Conservation (phyloP, 2,797 vertebrate species). For the Amphiprion clarkii region DNA sequence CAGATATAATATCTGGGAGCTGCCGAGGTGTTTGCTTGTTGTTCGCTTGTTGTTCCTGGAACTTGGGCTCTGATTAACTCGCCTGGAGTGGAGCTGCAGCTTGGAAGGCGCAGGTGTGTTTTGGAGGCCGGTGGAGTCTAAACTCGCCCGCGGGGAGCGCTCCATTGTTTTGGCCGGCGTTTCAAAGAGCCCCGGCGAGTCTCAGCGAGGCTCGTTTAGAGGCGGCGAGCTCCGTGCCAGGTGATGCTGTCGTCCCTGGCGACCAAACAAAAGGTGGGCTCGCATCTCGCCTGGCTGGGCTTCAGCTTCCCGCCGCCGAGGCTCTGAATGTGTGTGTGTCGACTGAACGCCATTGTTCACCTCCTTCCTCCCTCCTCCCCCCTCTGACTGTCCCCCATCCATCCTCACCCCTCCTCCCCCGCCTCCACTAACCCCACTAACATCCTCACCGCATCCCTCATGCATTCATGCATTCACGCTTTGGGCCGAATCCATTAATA, state of each 20-base stretch:
- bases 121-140: constrained; percentile 43
- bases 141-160: constrained; percentile 54
- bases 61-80: constrained; percentile 49
- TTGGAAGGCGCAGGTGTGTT: constrained; percentile 70
- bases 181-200: constrained; percentile 65
- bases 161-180: constrained; percentile 67
- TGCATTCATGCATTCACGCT: constrained; percentile 57
- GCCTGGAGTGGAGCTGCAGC: constrained; percentile 53
- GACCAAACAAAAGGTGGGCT: constrained; percentile 69
- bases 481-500: constrained; percentile 63
- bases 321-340: constrained; percentile 32
- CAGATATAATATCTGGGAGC: no score
- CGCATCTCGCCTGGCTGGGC: constrained; percentile 62
- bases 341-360: constrained; percentile 65
- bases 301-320: constrained; percentile 37
- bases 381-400: constrained; percentile 61
- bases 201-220: constrained; percentile 71
- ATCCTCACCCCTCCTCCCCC: constrained; percentile 54
- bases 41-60: constrained; percentile 19
- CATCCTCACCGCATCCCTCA: constrained; percentile 61
- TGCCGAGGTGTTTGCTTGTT: no score
- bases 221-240: constrained; percentile 60
- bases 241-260: constrained; percentile 66
- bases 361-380: constrained; percentile 21
- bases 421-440: constrained; percentile 80